A percentile compares a stretch with the other conserved stretches of the same genome.
Conservation (phyloP, 1,140 invertebrate genomes). For the Dendrolimus punctatus region DNA sequence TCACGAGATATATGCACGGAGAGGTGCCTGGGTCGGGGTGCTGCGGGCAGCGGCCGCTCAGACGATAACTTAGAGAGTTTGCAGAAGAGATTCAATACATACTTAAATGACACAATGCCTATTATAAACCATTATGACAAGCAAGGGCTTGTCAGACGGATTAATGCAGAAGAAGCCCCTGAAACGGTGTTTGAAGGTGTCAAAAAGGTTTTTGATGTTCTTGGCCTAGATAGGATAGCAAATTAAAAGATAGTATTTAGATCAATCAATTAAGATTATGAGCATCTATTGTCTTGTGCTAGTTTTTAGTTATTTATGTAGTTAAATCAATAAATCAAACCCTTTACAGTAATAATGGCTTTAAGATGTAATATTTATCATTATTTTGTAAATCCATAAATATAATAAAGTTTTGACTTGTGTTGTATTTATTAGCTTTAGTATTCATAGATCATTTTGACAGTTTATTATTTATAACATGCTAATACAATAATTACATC, state of each 20-base stretch:
- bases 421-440: too few relatives aligned
- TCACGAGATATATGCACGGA: constrained; percentile 86
- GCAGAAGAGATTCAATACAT: constrained; percentile 92
- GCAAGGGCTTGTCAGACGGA: constrained; percentile 81
- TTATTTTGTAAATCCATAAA: too few relatives aligned
- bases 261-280: constrained; percentile 17
- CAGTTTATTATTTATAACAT: too few relatives aligned
- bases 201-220: constrained; percentile 34
- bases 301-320: constrained; percentile 11
- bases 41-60: constrained; percentile 89
- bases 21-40: constrained; percentile 89
- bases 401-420: too few relatives aligned
- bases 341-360: background rate
- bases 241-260: constrained; percentile 28
- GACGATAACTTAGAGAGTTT: constrained; percentile 97
- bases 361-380: background rate
- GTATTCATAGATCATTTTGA: too few relatives aligned
- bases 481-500: too few relatives aligned
- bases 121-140: constrained; percentile 92
- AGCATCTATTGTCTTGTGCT: constrained; percentile 13
- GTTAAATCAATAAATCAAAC: constrained; percentile 3
- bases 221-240: constrained; percentile 28
- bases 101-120: constrained; percentile 92
- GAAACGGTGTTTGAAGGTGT: constrained; percentile 82
- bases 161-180: constrained; percentile 81